phyloP scores from a whole-genome alignment of 2,888 invertebrate species.

The Macrosiphum euphorbiae region DNA sequence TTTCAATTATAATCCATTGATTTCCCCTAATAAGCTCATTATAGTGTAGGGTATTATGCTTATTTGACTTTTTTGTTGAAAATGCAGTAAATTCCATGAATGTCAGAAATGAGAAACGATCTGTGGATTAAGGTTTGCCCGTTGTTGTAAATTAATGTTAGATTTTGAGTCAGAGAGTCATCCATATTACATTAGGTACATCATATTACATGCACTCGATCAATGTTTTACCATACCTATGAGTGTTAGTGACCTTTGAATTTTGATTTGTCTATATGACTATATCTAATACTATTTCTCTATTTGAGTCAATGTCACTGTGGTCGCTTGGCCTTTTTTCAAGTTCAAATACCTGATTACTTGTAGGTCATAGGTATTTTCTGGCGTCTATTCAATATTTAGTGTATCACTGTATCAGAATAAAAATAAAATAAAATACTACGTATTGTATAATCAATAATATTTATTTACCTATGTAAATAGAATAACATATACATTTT shows the following conservation, averaged over 20 bases:
- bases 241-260: neutral
- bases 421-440: neutral
- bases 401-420: neutral
- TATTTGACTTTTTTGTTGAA: neutral
- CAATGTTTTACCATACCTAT: neutral
- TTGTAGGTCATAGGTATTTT: slow-evolving; percentile 38
- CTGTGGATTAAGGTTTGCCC: neutral
- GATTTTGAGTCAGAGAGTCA: neutral
- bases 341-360: slow-evolving; percentile 52
- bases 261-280: neutral
- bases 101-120: neutral
- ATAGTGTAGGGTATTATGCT: neutral
- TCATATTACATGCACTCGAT: neutral
- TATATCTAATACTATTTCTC: neutral
- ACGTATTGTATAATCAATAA: neutral
- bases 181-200: neutral
- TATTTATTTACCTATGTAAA: slow-evolving; percentile 10
- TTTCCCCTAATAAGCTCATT: neutral
- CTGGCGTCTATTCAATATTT: slow-evolving; percentile 5
- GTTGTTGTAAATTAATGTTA: neutral
- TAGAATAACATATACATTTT: neutral
- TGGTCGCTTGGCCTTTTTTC: slow-evolving; percentile 48
- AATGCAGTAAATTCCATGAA: neutral
- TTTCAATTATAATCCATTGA: neutral
- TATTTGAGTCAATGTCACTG: slow-evolving; percentile 42